Base-by-base conservation (phyloP, 2,113 vertebrate genomes). In the Ochotona princeps region DNA sequence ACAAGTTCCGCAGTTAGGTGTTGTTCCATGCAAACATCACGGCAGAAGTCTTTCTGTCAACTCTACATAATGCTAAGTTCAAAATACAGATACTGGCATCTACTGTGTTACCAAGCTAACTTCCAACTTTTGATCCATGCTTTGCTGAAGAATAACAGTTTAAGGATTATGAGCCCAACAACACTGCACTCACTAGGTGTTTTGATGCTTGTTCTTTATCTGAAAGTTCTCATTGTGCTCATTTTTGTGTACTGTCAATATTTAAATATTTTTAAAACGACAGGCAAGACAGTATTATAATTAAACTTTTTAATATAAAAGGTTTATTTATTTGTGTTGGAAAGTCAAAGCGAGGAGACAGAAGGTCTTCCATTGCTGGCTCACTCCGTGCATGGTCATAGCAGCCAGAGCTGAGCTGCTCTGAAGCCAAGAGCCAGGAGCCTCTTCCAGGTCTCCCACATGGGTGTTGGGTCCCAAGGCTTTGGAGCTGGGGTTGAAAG, bases 41-140 rank as follows among this genome's bases (percentile, higher is more conserved):
- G 49, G 1, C 13, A 32, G 44, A 81, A 28, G 17, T 87, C 17
- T 89, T 81, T 92, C 25, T 87, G 57, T 95, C 67, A 78, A 32
- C 63, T 81, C 6, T n/a, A 72, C 87, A 78, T 94, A 49, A 65
- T 80, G 35, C 10, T 72, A 72, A 81, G 28, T 92, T 88, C 20
- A 78, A 87, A 90, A 84, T 69, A 49, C 21, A 90, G 60, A 14
- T 21, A 57, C 69, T 44, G 18, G 38, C 88, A 10, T 81, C 14
- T 82, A 30, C 69, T 85, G 17, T 66, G 12, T 84, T 92, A 15
- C 49, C 11, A 67, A 23, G 54, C 14, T 87, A 32, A 69, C 11
- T 3, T 8, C 18, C 44, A n/a, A 8, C 72, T 90, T 82, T 84
- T 20, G 54, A 44, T 44, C 6, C 38, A 44, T 44, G 38, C 38